Percentiles rank a stretch among this genome's conserved stretches.
These are phyloP conservation scores for Vidua chalybeata DNA, from an alignment of 2,113 vertebrate species.

Conservation along the genomic window DNA sequence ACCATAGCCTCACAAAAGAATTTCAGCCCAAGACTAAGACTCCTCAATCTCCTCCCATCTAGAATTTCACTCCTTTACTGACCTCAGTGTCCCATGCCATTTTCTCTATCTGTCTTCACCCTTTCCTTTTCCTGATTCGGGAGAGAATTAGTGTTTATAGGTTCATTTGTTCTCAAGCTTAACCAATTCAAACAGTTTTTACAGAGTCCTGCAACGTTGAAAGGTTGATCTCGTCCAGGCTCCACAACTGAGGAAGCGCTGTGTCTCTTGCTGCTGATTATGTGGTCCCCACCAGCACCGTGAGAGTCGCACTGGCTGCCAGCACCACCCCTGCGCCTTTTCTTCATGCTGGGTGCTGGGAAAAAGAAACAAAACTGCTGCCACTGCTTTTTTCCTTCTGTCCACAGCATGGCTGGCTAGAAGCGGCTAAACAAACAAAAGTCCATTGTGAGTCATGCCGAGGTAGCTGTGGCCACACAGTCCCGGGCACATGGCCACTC, in stretches of 20 bases:
- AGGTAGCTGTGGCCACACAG: not conserved
- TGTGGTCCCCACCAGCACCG: not conserved
- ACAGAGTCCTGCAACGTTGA: not conserved
- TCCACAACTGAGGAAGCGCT: not conserved
- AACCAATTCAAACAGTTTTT: not conserved
- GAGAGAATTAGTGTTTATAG: not conserved
- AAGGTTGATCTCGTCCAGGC: not conserved
- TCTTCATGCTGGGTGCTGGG: no score
- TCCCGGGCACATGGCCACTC: not conserved
- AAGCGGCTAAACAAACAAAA: not conserved
- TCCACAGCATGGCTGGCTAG: not conserved
- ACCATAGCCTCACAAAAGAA: not conserved
- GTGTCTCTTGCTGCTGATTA: not conserved
- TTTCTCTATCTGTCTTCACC: not conserved
- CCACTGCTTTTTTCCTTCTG: not conserved
- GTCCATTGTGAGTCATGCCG: not conserved
- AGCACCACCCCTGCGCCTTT: not conserved
- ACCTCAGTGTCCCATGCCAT: not conserved
- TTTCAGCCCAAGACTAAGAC: not conserved
- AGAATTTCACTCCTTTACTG: not conserved
- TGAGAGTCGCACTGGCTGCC: not conserved
- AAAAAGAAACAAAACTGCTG: not conserved
- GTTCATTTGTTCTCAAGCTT: not conserved
- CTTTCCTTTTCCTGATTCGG: not conserved
- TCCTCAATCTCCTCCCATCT: not conserved